Base-by-base conservation (phyloP, 2,113 vertebrate species). In the Pyrgilauda ruficollis region DNA sequence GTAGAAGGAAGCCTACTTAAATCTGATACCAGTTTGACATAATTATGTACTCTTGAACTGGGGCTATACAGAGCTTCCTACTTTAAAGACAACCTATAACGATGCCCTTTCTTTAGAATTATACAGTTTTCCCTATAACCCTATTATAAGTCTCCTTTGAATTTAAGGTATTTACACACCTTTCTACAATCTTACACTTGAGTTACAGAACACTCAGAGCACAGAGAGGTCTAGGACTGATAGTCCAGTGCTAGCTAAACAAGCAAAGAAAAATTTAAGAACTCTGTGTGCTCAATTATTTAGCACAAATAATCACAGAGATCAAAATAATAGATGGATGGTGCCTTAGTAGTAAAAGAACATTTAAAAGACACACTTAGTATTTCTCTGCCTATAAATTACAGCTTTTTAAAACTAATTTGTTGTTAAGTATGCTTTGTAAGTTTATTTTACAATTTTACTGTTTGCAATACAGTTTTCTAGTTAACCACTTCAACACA, bases 381-480 rank as follows among this genome's bases (percentile, higher is more conserved):
- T 73, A 87, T 85, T 91, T 81, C 28, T 79, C 35, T 69, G 63
- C 27, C 27, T 76, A 43, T 28, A 79, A 91, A 76, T 46, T 56
- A 72, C 9, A 93, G 66, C 26, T 84, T 89, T 92, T 27, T 2
- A 46, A 89, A 52, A 26, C 31, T 35, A 46, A 53, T 82, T 63
- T 87, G 37, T 79, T 76, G 26, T 74, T 55, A 76, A 46, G 23
- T 66, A 35, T 6, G 11, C 18, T 58, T n/a, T 79, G 2, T 14
- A 79, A 64, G 31, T 37, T 33, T 27, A 79, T 79, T 83, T 92
- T 56, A 81, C 21, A 53, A 41, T 94, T 68, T 72, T 27, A 41
- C 77, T 95, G 46, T 79, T 94, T 95, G 43, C 53, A 76, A 55
- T 91, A 72, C 68, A 87, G 68, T 73, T 93, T 89, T 87, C 69